A percentile compares a stretch with the other conserved stretches of the same genome.
Conservation (phyloP, 2,888 invertebrate genomes). For the Eupithecia abbreviata region DNA sequence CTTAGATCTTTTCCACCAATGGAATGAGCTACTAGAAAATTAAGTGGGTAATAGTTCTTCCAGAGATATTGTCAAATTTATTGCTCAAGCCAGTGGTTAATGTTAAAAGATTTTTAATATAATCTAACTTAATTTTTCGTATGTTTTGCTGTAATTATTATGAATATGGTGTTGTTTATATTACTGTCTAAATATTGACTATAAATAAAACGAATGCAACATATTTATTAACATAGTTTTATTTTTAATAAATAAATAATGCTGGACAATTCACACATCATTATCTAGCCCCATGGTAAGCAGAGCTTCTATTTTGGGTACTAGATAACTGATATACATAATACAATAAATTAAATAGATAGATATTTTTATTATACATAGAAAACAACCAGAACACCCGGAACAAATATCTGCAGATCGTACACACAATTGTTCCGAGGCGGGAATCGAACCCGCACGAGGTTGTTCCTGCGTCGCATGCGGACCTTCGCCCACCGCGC, state of each 20-base stretch:
- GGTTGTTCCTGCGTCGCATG: too few species aligned
- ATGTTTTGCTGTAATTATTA: background rate
- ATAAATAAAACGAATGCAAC: background rate
- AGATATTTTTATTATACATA: too few species aligned
- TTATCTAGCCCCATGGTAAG: too few species aligned
- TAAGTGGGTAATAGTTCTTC: background rate
- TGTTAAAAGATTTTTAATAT: background rate
- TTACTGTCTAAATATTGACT: background rate
- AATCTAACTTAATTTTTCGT: background rate
- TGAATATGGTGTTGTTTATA: background rate
- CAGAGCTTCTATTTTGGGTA: too few species aligned
- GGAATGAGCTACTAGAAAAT: background rate
- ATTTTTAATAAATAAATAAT: background rate
- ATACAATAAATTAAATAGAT: too few species aligned
- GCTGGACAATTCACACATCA: too few species aligned
- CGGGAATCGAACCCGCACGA: too few species aligned
- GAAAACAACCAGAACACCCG: too few species aligned
- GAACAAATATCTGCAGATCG: too few species aligned
- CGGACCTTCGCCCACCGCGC: too few species aligned
- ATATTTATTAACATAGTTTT: slow-evolving; percentile 5
- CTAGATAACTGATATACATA: too few species aligned
- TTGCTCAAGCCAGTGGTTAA: background rate
- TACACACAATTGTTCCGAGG: too few species aligned
- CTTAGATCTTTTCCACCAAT: background rate
- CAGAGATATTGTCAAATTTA: background rate